phyloP scores from a whole-genome alignment of 2,113 vertebrate species.

The Lophius piscatorius region DNA sequence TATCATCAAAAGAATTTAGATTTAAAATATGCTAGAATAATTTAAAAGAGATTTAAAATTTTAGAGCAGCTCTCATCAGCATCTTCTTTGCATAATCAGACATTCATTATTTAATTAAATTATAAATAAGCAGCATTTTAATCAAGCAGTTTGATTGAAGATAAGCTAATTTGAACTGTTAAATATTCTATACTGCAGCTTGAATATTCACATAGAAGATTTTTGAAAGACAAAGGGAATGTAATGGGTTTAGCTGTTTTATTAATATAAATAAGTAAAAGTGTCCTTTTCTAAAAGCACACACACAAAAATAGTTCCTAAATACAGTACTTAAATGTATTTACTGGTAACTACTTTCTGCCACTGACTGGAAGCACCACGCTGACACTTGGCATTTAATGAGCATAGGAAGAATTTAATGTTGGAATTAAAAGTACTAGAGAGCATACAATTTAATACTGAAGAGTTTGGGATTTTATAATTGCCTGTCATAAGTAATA shows the following conservation, averaged over 20 bases:
- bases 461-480: slow-evolving; percentile 13
- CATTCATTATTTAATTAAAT: too few species aligned
- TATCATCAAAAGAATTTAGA: too few species aligned
- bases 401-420: not conserved
- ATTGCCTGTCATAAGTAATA: slow-evolving; percentile 34
- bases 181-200: too few species aligned
- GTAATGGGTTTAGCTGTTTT: too few species aligned
- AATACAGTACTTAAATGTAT: not conserved
- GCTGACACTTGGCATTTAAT: not conserved
- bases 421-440: not conserved
- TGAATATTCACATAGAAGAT: too few species aligned
- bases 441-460: not conserved
- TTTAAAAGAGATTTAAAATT: too few species aligned
- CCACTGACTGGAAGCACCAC: not conserved
- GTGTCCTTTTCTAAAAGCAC: not conserved
- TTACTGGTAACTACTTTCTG: not conserved
- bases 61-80: too few species aligned
- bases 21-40: too few species aligned
- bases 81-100: too few species aligned
- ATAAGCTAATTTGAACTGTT: not conserved
- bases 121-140: not conserved
- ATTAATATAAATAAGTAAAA: too few species aligned
- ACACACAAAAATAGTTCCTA: not conserved
- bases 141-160: not conserved
- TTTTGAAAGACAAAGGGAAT: too few species aligned